Evolutionary conservation across 2,888 invertebrate genomes (phyloP), one percentile per base, ranked within the genome.

Genomic region (Synergus itoensis): DNA sequence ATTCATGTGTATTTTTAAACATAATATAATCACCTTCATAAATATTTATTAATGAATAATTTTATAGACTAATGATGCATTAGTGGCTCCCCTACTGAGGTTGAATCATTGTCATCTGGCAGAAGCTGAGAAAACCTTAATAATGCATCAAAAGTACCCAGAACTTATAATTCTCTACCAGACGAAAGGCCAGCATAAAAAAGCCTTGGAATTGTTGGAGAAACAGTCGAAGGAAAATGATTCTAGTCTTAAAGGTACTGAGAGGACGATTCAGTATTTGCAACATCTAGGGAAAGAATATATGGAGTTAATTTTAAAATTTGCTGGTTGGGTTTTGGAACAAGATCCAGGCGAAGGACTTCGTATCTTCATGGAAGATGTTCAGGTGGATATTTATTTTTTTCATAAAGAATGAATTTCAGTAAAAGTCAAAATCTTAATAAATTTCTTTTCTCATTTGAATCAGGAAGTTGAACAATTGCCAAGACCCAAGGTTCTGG

Each of bases 141-240:
- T 96, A 84, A 96, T 96, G 89, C 95, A 97, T 91, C 96, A 97
- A 77, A 99, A 99, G 92, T 96, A 96, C 89, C 96, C 96, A 83
- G 99, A 99, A 91, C 94, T 99, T 0, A 98, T 99, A 84, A 98
- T 99, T 88, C 93, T 99, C 48, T 99, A 99, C 92, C 97, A 99
- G 92, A 97, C 97, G 0, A 99, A 98, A 92, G 97, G 97, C 0
- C 96, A 98, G 86, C 99, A 99, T 91, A 95, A 96, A 82, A 96
- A 97, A 92, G 99, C 99, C 12, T 93, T 99, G 28, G 97, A 98
- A 88, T 93, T 99, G 79, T 93, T 99, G 45, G 94, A 95, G 88
- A 95, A 96, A 69, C 97, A 96, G 90, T 94, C 97, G 9, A 94
- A 94, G 89, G 94, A 96, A 90, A 94, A 95, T 0, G 96, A 97